Evolutionary conservation across 2,888 invertebrate species (phyloP).

Genomic region (Epiblema foenella): DNA sequence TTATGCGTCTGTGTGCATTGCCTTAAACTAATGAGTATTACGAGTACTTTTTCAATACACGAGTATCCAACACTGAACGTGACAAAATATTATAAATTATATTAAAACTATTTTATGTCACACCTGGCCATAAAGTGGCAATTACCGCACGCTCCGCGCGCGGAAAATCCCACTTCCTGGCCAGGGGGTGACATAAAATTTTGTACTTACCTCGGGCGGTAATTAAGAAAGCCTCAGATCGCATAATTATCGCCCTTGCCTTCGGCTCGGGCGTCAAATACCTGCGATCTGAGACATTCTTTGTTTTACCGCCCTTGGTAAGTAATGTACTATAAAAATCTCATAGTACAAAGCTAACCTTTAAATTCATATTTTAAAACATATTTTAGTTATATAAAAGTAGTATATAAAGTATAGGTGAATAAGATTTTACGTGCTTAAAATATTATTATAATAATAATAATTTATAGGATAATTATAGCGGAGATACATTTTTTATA

Average conservation of each 20-base stretch:
- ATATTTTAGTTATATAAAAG: neutral
- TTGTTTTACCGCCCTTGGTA: no score
- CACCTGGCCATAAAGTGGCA: no score
- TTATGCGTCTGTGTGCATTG: slow-evolving; percentile 66
- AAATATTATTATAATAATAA: slow-evolving; percentile 18
- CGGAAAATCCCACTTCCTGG: no score
- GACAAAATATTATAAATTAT: slow-evolving; percentile 58
- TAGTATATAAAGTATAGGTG: neutral
- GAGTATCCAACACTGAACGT: slow-evolving; percentile 72
- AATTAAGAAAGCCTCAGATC: no score
- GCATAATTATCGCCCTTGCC: no score
- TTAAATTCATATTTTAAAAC: neutral
- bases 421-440: slow-evolving; percentile 31
- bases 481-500: neutral
- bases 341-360: neutral
- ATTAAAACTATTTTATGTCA: no score
- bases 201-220: no score
- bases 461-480: slow-evolving; percentile 12
- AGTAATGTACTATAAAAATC: no score
- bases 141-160: no score
- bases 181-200: no score
- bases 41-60: slow-evolving; percentile 65
- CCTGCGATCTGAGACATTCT: no score
- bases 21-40: slow-evolving; percentile 79
- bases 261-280: no score